Evolutionary conservation across 2,797 vertebrate species (phyloP).

Genomic region (Lophius americanus): DNA sequence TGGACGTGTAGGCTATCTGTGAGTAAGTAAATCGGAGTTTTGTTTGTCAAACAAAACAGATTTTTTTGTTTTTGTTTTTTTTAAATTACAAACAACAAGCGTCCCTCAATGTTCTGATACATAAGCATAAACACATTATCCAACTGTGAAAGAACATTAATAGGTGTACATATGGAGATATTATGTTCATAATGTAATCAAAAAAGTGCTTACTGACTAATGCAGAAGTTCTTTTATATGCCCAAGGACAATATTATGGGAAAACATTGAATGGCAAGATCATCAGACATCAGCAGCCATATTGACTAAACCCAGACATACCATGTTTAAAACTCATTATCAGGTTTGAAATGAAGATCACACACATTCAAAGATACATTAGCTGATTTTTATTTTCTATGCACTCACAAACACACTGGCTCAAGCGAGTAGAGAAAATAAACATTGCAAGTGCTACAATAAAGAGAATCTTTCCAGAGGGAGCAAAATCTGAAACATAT

Average conservation of each 20-base stretch:
- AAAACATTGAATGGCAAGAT: background rate
- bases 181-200: no score
- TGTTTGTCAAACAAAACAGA: no score
- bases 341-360: background rate
- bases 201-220: background rate
- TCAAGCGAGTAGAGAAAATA: background rate
- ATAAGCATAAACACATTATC: background rate
- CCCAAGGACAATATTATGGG: background rate
- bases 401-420: slow-evolving; percentile 6
- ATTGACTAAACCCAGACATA: background rate
- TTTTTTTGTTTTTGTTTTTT: no score
- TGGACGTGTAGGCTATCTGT: no score
- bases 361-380: background rate
- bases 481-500: background rate
- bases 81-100: no score
- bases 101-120: background rate
- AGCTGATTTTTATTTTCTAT: background rate
- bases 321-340: background rate
- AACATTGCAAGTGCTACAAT: slow-evolving; percentile 10
- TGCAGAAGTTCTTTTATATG: background rate
- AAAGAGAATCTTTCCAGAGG: slow-evolving; percentile 11
- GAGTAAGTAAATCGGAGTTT: no score
- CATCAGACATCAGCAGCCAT: background rate
- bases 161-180: background rate
- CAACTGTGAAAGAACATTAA: background rate